These are phyloP conservation scores for Drepana falcataria DNA, from an alignment of 2,888 invertebrate genomes.

Conservation along the genomic window DNA sequence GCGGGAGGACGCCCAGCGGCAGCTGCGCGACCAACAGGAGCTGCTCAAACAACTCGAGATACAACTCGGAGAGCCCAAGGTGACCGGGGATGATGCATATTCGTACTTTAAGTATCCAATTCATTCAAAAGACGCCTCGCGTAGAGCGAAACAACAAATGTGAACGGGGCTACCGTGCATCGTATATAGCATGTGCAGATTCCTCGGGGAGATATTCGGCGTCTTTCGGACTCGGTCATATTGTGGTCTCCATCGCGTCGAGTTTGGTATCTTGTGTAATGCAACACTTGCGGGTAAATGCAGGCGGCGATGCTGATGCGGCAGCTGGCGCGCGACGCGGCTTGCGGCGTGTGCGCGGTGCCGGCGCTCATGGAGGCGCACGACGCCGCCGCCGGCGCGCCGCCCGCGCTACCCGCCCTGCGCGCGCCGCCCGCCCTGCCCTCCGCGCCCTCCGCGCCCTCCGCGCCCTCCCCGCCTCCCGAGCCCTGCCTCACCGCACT, in stretches of 20 bases:
- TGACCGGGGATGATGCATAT: slow-evolving; percentile 8
- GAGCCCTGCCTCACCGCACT: slow-evolving; percentile 18
- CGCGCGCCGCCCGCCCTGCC: slow-evolving; percentile 16
- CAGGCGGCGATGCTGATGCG: slow-evolving; percentile 57
- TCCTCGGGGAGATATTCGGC: too few species aligned
- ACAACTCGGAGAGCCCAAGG: slow-evolving; percentile 61
- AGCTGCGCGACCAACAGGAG: slow-evolving; percentile 31
- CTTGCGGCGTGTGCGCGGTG: slow-evolving; percentile 42
- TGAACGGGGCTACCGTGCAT: too few species aligned
- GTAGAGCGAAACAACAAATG: too few species aligned
- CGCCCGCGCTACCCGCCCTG: slow-evolving; percentile 35
- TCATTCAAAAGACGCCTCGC: too few species aligned
- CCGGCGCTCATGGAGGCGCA: slow-evolving; percentile 38
- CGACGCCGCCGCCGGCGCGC: slow-evolving; percentile 22
- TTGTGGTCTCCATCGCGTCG: too few species aligned
- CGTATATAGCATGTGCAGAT: too few species aligned
- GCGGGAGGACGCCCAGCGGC: slow-evolving; percentile 29
- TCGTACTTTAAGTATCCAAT: too few species aligned
- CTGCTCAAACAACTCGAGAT: slow-evolving; percentile 29
- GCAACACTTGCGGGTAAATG: not conserved
- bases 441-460: slow-evolving; percentile 6
- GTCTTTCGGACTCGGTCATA: too few species aligned
- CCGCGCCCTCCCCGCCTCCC: slow-evolving; percentile 10
- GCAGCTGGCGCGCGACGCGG: slow-evolving; percentile 31
- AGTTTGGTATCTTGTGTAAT: too few species aligned